A percentile compares a stretch with the other conserved stretches of the same genome.
Evolutionary conservation across 2,888 invertebrate genomes (phyloP).

Genomic region (Drosophila multiciliata): DNA sequence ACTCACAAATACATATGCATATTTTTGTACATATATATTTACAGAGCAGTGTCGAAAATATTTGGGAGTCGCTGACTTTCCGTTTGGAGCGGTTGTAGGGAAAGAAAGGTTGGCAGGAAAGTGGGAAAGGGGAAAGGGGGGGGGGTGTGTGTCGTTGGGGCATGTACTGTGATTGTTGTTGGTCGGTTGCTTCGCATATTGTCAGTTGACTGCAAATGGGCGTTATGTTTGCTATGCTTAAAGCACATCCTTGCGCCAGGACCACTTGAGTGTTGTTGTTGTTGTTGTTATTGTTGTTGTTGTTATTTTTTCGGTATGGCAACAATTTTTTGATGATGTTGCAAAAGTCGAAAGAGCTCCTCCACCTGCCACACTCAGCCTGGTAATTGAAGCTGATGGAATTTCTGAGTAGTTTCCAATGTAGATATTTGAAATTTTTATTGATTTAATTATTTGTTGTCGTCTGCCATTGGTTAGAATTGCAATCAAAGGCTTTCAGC

Average conservation of each 20-base stretch:
- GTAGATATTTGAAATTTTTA: constrained; percentile 72
- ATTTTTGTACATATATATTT: constrained; percentile 42
- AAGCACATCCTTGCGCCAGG: constrained; percentile 45
- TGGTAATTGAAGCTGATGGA: constrained; percentile 76
- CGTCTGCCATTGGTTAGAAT: constrained; percentile 41
- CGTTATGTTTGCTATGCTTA: constrained; percentile 70
- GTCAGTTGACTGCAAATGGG: constrained; percentile 79
- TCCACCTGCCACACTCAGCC: constrained; percentile 9
- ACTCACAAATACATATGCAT: constrained; percentile 24
- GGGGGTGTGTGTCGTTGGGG: constrained; percentile 15
- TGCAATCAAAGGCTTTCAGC: constrained; percentile 37
- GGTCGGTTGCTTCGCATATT: constrained; percentile 71
- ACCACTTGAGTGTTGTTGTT: constrained; percentile 48
- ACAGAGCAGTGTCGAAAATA: constrained; percentile 58
- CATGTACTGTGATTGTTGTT: constrained; percentile 53
- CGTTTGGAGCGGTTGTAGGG: constrained; percentile 3
- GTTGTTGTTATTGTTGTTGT: constrained; percentile 5
- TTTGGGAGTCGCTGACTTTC: constrained; percentile 46
- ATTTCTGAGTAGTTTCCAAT: constrained; percentile 69
- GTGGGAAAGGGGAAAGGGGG: neutral
- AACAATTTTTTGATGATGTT: constrained; percentile 76
- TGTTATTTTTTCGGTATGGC: constrained; percentile 56
- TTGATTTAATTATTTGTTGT: constrained; percentile 74
- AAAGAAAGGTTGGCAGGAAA: too few species aligned
- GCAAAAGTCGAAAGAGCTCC: constrained; percentile 60